Base-by-base conservation (phyloP, 2,888 invertebrate genomes). In the Tipula vernalis region DNA sequence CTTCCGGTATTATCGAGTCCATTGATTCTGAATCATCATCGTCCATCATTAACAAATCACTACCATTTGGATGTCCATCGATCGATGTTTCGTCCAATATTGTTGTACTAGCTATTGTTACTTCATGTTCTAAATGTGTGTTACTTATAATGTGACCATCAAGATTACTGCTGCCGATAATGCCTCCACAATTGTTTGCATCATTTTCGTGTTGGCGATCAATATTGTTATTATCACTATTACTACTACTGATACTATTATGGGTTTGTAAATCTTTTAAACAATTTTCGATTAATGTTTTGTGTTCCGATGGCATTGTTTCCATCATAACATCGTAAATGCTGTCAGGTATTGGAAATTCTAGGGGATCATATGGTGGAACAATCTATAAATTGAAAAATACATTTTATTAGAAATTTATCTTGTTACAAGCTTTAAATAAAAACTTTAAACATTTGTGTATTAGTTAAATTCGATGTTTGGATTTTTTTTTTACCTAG, bases 331-430 rank as follows among this genome's bases (percentile, higher is more conserved):
- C 93, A 86, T 94, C 93, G 90, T 95, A 96, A 36, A 93, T 92
- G 83, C 94, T 94, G 86, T 96, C 96, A 5, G 92, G 90, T 86
- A 97, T 92, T 5, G 97, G 97, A 91, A 97, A 97, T 88, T 91
- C 91, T 86, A 96, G 93, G 57, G 95, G 94, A 87, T 96, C 95
- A 91, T 95, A 96, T 12, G 97, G 96, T 88, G 94, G 92, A 90
- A 96, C 94, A 89, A 92, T 91, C 94, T 94, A 92, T 10, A 44
- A 44, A 12, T 3, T 44, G 3, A 44, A 12, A 44, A 44, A 44
- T 44, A 12, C 10, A 10, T 44, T 6, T 5, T 39, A 39, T 39
- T 39, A 39, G 39, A 39, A 6, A 39, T 39, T 3, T 39, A 39
- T 6, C 39, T 39, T 6, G 6, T 2, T 5, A 39, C 39, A 39